These are phyloP conservation scores for Lepilemur septentrionalis DNA, from an alignment of 2,797 vertebrate genomes.

Conservation along the genomic window DNA sequence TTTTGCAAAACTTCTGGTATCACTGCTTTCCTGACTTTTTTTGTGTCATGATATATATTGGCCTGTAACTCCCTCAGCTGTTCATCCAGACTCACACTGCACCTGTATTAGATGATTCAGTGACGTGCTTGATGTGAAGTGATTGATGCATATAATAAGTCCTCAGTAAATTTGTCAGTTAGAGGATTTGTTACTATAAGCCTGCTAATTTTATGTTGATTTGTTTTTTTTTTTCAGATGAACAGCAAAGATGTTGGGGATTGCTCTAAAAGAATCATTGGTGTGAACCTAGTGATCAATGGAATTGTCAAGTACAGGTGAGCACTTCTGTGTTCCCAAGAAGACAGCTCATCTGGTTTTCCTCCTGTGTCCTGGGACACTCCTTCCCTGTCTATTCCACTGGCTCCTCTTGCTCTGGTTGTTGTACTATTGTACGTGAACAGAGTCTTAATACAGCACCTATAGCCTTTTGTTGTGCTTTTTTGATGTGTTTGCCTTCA, in stretches of 20 bases:
- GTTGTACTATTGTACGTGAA: constrained; percentile 50
- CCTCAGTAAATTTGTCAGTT: constrained; percentile 21
- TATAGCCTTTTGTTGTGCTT: constrained; percentile 70
- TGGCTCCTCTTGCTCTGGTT: constrained; percentile 51
- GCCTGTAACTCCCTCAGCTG: neutral
- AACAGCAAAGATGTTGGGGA: constrained; percentile 45
- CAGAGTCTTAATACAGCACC: constrained; percentile 64
- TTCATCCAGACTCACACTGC: neutral
- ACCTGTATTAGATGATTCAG: constrained; percentile 3
- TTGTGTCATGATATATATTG: neutral
- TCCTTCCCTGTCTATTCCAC: constrained; percentile 31
- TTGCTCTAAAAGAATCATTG: constrained; percentile 40
- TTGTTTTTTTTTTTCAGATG: constrained; percentile 71
- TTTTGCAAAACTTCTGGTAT: neutral
- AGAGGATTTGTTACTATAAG: constrained; percentile 19
- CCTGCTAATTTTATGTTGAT: constrained; percentile 40
- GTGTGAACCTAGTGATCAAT: constrained; percentile 50
- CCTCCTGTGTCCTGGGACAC: constrained; percentile 42
- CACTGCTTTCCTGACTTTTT: neutral
- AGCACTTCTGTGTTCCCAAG: constrained; percentile 37
- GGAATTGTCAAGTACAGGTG: constrained; percentile 49
- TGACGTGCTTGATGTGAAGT: constrained; percentile 13
- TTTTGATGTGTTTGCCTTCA: constrained; percentile 58
- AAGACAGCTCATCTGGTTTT: constrained; percentile 60
- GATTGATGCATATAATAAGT: neutral